These are phyloP conservation scores for Harmothoe impar DNA, from an alignment of 2,888 invertebrate species.

Conservation along the genomic window DNA sequence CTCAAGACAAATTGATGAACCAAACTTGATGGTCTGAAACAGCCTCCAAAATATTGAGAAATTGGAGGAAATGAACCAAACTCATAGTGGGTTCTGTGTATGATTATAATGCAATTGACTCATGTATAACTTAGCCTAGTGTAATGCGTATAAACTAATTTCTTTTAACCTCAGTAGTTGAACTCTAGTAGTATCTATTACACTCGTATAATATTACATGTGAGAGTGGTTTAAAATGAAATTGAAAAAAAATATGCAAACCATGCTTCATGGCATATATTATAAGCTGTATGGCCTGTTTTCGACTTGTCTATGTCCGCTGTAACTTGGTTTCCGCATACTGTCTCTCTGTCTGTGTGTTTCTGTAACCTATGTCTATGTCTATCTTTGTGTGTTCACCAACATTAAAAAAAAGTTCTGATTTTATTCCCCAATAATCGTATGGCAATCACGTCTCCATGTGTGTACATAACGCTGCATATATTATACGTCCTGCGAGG, in stretches of 20 bases:
- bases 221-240: not conserved
- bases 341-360: not conserved
- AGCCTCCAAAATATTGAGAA: not conserved
- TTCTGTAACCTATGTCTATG: not conserved
- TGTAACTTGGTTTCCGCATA: not conserved
- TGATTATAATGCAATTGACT: slow-evolving; percentile 30
- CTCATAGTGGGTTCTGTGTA: not conserved
- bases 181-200: not conserved
- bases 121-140: not conserved
- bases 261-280: not conserved
- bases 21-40: not conserved
- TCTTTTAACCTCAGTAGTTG: slow-evolving; percentile 37
- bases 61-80: not conserved
- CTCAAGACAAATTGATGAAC: not conserved
- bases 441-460: not conserved
- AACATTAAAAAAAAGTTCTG: not conserved
- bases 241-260: slow-evolving; percentile 10
- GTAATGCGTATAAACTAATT: not conserved
- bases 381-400: not conserved
- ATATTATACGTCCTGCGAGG: not conserved
- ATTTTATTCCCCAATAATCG: not conserved
- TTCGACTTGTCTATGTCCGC: not conserved
- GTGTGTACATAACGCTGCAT: slow-evolving; percentile 25
- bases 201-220: slow-evolving; percentile 23
- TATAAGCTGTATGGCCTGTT: slow-evolving; percentile 8